Evolutionary conservation across 2,888 invertebrate species (phyloP), one percentile per base, ranked within the genome.

Genomic region (Marasmarcha lunaedactyla): DNA sequence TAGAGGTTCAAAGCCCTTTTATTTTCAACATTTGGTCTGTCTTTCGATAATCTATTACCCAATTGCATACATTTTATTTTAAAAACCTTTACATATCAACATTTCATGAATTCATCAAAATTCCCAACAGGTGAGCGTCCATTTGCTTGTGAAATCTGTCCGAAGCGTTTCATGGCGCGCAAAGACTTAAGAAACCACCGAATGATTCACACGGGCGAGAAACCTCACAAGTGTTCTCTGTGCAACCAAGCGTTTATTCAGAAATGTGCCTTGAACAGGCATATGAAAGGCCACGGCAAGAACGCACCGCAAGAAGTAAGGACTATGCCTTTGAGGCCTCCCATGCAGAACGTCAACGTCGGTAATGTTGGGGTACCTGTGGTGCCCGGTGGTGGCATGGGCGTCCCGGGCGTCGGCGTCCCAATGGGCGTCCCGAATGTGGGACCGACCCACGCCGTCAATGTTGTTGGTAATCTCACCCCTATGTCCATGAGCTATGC

Each of bases 171-270:
- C 64, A 94, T 93, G 76, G 93, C 95, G 54, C 92, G 93, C 59
- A 95, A 95, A 49, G 95, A 95, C 68, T 92, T 94, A 76, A 91
- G 94, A 63, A 95, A 95, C 74, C 95, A 95, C 74, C 90, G 92
- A 57, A 86, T 95, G 62, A 97, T 95, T 0, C 97, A 97, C 74
- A 94, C 92, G 41, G 92, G 92, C 0, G 95, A 95, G 59, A 95
- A 95, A 60, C 94, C 94, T 1, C 95, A 92, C 86, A 94, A 95
- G 64, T 97, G 96, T 65, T 85, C 84, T 40, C 89, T 95, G 36
- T 97, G 96, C 71, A 90, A 90, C 59, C 95, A 94, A 69, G 94
- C 94, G 0, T 95, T 95, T 71, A 95, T 95, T 67, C 93, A 94
- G 73, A 88, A 95, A 51, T 95, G 96, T 77, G 96, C 97, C 52